Evolutionary conservation across 2,113 vertebrate species (phyloP), one percentile per base, ranked within the genome.

Genomic region (Martes martes): DNA sequence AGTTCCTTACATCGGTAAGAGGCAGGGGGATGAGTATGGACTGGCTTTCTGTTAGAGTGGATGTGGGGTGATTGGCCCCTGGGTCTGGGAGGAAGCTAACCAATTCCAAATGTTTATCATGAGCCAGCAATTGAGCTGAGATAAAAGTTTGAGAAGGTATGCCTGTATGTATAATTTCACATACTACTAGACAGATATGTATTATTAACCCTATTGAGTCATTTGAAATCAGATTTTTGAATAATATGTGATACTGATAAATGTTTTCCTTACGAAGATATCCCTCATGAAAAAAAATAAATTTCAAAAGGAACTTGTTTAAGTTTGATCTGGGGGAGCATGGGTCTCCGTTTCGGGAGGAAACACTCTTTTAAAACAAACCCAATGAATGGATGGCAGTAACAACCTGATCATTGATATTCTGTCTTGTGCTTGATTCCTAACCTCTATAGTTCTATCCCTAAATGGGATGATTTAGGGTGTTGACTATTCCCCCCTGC

Each of bases 361-460:
- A 67, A 33, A 10, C 0, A 1, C n/a, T 78, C 21, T 92, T n/a
- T 19, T 11, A 61, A 42, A 61, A 50, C 4, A 89, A 73, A 65
- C 8, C 1, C 2, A 42, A 10, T 36, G 11, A 89, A 21, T 73
- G 6, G 7, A 69, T 1, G 13, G 3, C 1, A 16, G 0, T 5
- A 26, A 28, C 2, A 47, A 7, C 10, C 11, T 47, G 45, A 63
- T 61, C 11, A 23, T 9, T 7, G 11, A 16, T 39, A 15, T 23
- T 21, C 59, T 79, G 8, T 65, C 52, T 73, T 33, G 1, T 19
- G 4, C 1, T 2, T 61, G n/a, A 50, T 31, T 92, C 50, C 69
- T 57, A 11, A 18, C n/a, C 13, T 47, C 11, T 47, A 13, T 10
- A 15, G 9, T 33, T 93, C 8, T 39, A 1, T 6, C 33, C 2